A percentile compares a stretch with the other conserved stretches of the same genome.
Conservation (phyloP, 2,113 vertebrate genomes). For the Paramisgurnus dabryanus region DNA sequence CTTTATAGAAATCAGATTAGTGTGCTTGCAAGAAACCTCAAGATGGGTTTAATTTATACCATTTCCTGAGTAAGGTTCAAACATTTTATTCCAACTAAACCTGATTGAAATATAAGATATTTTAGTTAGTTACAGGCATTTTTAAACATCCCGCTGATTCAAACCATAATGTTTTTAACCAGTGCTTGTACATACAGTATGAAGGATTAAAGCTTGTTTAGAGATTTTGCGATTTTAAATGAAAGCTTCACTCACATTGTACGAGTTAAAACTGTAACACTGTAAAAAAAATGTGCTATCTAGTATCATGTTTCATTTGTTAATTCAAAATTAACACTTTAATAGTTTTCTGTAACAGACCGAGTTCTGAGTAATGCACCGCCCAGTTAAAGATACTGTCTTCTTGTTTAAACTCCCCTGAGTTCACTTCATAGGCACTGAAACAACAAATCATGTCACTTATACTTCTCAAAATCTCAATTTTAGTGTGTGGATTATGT, state of each 20-base stretch:
- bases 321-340: not conserved
- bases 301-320: not conserved
- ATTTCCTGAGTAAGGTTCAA: conserved; percentile 9
- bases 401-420: not conserved
- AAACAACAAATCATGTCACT: not conserved
- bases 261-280: too few species aligned
- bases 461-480: not conserved
- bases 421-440: not conserved
- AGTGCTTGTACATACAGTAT: too few species aligned
- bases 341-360: not conserved
- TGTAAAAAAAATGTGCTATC: not conserved
- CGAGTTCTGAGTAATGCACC: not conserved
- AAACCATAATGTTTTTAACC: too few species aligned
- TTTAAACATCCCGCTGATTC: not conserved
- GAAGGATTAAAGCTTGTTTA: too few species aligned
- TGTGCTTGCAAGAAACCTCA: conserved; percentile 7
- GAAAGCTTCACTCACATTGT: too few species aligned
- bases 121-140: not conserved
- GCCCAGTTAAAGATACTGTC: not conserved
- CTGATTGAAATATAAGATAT: not conserved
- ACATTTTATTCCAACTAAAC: not conserved
- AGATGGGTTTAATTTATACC: not conserved
- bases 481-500: conserved; percentile 5
- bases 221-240: too few species aligned
- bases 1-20: not conserved